Evolutionary conservation across 2,113 vertebrate species (phyloP).

Genomic region (Ornithorhynchus anatinus): DNA sequence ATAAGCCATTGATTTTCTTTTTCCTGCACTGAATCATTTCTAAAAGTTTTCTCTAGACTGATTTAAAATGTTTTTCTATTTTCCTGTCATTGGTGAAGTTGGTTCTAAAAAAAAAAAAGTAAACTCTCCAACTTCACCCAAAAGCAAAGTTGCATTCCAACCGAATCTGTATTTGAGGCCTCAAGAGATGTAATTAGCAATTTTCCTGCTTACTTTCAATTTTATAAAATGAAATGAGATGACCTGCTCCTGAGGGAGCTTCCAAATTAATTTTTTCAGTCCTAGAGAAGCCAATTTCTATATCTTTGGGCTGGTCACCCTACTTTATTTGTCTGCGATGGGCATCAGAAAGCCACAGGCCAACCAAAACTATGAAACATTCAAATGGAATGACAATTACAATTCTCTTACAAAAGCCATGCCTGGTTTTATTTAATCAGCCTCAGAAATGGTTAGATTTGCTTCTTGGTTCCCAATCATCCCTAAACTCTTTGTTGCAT

Average conservation of each 20-base stretch:
- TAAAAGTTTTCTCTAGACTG: background rate
- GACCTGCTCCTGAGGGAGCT: background rate
- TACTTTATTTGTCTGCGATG: background rate
- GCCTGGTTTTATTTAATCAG: background rate
- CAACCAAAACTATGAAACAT: background rate
- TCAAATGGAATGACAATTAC: too few relatives aligned
- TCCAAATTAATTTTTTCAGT: background rate
- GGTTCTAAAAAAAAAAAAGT: too few relatives aligned
- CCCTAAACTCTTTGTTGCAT: background rate
- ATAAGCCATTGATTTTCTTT: background rate
- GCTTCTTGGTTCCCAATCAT: background rate
- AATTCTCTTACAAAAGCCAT: background rate
- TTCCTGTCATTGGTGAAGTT: too few relatives aligned
- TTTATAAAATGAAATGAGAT: background rate
- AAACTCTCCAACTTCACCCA: too few relatives aligned
- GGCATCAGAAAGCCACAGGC: background rate
- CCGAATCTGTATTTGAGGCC: background rate
- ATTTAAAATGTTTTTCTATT: too few relatives aligned
- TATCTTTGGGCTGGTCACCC: background rate
- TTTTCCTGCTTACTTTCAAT: background rate
- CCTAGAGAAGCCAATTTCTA: background rate
- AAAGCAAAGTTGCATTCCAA: background rate
- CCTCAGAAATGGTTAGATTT: background rate
- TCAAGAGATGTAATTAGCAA: background rate
- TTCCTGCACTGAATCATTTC: background rate